Evolutionary conservation across 2,797 vertebrate species (phyloP).

Genomic region (Graptemys geographica): DNA sequence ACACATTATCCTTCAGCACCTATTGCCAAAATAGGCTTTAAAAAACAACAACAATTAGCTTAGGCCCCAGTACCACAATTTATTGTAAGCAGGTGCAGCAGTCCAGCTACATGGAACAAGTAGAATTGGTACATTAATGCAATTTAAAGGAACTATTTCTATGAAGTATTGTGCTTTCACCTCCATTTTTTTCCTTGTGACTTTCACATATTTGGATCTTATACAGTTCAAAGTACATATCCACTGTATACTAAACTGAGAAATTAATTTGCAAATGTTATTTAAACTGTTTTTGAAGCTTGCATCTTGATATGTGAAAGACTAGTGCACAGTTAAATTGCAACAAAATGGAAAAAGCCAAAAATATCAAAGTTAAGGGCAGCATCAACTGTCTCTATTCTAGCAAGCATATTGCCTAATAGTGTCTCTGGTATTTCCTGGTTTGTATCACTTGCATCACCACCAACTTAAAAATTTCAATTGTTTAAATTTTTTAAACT

Average conservation of each 20-base stretch:
- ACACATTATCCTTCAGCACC: neutral
- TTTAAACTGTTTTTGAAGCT: neutral
- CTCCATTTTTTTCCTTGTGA: accelerated
- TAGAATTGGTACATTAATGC: neutral
- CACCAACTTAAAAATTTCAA: neutral
- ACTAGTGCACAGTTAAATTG: neutral
- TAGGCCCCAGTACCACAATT: neutral
- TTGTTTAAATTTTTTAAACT: neutral
- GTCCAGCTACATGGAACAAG: neutral
- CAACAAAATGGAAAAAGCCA: constrained; percentile 7
- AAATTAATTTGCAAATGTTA: accelerated
- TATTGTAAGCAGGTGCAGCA: neutral
- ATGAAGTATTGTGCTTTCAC: neutral
- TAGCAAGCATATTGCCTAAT: neutral
- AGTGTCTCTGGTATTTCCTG: neutral
- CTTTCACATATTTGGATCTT: neutral
- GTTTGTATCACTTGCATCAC: neutral
- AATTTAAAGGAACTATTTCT: neutral
- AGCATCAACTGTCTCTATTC: neutral
- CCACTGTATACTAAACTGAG: neutral
- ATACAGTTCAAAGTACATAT: accelerated
- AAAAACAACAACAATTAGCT: neutral
- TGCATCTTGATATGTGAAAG: neutral
- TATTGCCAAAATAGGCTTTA: neutral
- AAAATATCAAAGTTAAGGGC: neutral